Base-by-base conservation (phyloP, 2,888 invertebrate species). In the Cryptocheilus praepositus region DNA sequence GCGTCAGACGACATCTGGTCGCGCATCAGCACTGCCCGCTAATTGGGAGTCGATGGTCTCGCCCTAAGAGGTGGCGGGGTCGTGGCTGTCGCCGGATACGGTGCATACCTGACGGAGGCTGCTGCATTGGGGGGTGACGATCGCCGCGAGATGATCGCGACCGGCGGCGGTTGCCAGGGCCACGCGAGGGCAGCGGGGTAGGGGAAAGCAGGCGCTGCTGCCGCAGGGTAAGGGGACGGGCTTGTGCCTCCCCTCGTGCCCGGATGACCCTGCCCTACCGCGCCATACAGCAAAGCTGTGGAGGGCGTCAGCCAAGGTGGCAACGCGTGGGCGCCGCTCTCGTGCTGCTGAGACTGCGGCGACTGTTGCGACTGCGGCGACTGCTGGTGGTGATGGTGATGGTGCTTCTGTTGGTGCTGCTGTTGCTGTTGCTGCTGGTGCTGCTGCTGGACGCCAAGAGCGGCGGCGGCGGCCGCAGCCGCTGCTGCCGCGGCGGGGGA, bases 121-220 rank as follows among this genome's bases (percentile, higher is more conserved):
- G 91, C 81, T 88, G 91, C 86, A 83, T 74, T 82, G 68, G 83
- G 83, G 55, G 88, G 86, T 59, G 88, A 86, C 60, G 86, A 80
- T 67, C 85, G 83, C 63, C 85, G 81, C 45, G 86, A 84, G 74
- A 85, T 84, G 66, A 86, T 86, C 58, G 86, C 79, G 61, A 85
- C 79, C 2, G 83, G 80, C 0, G 83, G 77, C 51, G 86, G 87
- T 77, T 87, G 88, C 88, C 88, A 88, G 72, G 87, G 83, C 87
- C 87, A 88, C 67, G 85, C 81, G 11, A 87, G 74, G 43, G 84
- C 82, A 11, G 79, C 66, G 8, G 79, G 81, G 73, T 85, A 85
- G 11, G 84, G 78, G 53, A 85, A 85, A 5, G 74, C 69, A 16
- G 78, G 62, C 19, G 76, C 73, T 56, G 82, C 70, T 13, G 81